phyloP scores from a whole-genome alignment of 2,797 vertebrate species.

The Serranus cabrilla region DNA sequence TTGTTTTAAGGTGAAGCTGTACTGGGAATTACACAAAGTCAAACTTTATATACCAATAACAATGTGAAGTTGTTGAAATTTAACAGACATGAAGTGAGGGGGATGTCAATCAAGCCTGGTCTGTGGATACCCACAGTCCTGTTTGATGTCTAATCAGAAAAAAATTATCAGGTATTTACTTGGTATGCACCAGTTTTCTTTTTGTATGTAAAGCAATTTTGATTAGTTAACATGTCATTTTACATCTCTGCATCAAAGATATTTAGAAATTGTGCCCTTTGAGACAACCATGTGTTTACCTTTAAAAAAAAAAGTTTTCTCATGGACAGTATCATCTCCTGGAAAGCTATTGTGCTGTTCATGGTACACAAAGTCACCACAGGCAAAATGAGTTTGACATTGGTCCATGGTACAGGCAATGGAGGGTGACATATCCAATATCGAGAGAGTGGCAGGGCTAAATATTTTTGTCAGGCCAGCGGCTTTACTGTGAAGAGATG shows the following conservation, averaged over 20 bases:
- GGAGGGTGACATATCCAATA: constrained; percentile 86
- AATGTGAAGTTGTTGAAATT: background rate
- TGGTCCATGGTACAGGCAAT: constrained; percentile 78
- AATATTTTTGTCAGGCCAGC: constrained; percentile 78
- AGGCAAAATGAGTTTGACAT: constrained; percentile 83
- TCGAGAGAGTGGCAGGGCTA: constrained; percentile 79
- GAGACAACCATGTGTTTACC: constrained; percentile 30
- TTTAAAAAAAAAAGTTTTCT: constrained; percentile 31
- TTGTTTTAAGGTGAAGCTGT: background rate
- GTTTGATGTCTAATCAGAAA: background rate
- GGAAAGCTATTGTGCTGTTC: constrained; percentile 62
- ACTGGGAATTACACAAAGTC: background rate
- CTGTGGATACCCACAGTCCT: background rate
- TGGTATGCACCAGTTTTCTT: too few species aligned
- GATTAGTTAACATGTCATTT: background rate
- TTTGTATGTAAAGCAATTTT: background rate
- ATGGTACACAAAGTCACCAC: constrained; percentile 65
- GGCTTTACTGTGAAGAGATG: constrained; percentile 67
- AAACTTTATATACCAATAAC: constrained; percentile 1
- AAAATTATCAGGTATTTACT: background rate
- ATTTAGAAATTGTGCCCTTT: constrained; percentile 14
- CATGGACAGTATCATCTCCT: constrained; percentile 46
- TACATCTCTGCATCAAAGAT: background rate
- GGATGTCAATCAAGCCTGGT: background rate
- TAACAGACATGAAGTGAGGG: background rate